phyloP scores from a whole-genome alignment of 2,888 invertebrate species.

The Acleris cristana region DNA sequence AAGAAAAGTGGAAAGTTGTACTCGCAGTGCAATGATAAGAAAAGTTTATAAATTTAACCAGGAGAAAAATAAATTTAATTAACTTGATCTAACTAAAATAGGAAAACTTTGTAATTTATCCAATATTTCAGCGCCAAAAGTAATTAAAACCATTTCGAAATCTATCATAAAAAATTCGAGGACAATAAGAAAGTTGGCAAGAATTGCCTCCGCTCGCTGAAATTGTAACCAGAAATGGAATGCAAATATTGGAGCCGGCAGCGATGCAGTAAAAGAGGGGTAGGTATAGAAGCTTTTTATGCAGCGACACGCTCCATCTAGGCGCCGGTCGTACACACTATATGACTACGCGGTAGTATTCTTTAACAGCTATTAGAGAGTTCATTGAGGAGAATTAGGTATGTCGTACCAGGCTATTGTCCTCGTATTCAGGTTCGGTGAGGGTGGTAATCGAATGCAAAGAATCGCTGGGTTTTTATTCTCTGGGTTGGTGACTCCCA shows the following conservation, averaged over 20 bases:
- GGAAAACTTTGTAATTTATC: not conserved
- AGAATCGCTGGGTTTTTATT: too few species aligned
- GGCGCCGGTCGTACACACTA: constrained; percentile 34
- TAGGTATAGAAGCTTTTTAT: constrained; percentile 64
- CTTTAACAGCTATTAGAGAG: too few species aligned
- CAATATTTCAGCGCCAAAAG: constrained; percentile 15
- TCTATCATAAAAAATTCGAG: constrained; percentile 54
- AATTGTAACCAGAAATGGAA: constrained; percentile 73
- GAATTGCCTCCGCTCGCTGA: constrained; percentile 60
- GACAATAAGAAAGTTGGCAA: constrained; percentile 61
- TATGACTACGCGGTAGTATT: not conserved
- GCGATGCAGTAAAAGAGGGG: constrained; percentile 56
- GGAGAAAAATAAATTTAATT: not conserved
- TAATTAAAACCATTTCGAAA: constrained; percentile 37
- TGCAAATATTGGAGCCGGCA: constrained; percentile 74
- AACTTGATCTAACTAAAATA: too few species aligned
- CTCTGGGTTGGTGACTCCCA: too few species aligned
- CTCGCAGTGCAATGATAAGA: too few species aligned
- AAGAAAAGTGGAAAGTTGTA: too few species aligned
- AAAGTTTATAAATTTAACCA: too few species aligned
- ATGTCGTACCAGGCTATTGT: too few species aligned
- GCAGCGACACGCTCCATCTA: constrained; percentile 64
- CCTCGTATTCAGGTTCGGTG: too few species aligned
- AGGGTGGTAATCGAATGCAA: too few species aligned
- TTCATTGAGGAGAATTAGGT: too few species aligned